phyloP scores from a whole-genome alignment of 1,140 invertebrate genomes.

The Drosophila truncata region DNA sequence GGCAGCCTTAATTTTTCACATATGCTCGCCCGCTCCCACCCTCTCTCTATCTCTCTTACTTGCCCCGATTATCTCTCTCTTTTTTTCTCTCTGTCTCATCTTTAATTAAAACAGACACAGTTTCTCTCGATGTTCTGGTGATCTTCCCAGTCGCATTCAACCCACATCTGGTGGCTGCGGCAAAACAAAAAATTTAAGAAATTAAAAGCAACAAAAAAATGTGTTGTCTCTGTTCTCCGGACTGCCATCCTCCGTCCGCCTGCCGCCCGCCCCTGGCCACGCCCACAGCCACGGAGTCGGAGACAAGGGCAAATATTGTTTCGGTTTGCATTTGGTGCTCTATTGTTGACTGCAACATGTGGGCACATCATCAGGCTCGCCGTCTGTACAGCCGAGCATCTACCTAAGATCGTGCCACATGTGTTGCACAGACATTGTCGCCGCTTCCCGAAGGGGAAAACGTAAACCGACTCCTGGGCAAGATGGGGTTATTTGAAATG shows the following conservation, averaged over 20 bases:
- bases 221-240: conserved; percentile 39
- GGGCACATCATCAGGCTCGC: conserved; percentile 58
- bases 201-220: conserved; percentile 69
- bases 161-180: conserved; percentile 69
- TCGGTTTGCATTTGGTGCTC: conserved; percentile 66
- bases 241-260: conserved; percentile 2
- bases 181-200: conserved; percentile 73
- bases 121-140: conserved; percentile 50
- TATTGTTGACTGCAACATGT: conserved; percentile 76
- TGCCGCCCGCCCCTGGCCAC: conserved; percentile 32
- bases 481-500: conserved; percentile 36
- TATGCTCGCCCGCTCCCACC: conserved; percentile 51
- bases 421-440: conserved; percentile 66
- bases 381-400: not conserved
- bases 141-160: conserved; percentile 64
- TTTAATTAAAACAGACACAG: conserved; percentile 81
- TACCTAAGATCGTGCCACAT: conserved; percentile 75
- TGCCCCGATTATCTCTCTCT: conserved; percentile 12
- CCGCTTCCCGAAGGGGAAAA: conserved; percentile 24
- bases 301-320: conserved; percentile 84
- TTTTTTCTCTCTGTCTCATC: conserved; percentile 23
- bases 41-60: conserved; percentile 10
- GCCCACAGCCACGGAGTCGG: conserved; percentile 27
- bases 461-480: conserved; percentile 23
- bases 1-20: conserved; percentile 80